Evolutionary conservation across 2,888 invertebrate species (phyloP).

Genomic region (Nemurella pictetii): DNA sequence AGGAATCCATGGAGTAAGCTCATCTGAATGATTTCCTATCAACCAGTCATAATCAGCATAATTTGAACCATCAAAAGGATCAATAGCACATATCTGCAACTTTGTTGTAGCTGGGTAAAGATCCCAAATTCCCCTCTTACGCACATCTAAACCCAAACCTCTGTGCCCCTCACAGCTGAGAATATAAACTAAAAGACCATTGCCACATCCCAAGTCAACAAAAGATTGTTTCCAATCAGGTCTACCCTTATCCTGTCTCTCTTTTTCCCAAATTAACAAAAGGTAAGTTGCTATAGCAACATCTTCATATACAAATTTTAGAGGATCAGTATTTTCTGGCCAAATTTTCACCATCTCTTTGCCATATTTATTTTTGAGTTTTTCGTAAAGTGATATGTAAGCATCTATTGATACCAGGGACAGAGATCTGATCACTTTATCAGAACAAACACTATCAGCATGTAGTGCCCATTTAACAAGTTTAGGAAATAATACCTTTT

Average conservation of each 20-base stretch:
- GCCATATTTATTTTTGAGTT: conserved; percentile 79
- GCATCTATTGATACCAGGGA: conserved; percentile 66
- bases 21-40: conserved; percentile 98
- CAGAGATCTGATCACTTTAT: conserved; percentile 58
- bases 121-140: conserved; percentile 87
- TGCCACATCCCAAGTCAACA: conserved; percentile 96
- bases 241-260: conserved; percentile 52
- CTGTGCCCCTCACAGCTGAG: conserved; percentile 79
- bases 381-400: conserved; percentile 72
- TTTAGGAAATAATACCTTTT: conserved; percentile 60
- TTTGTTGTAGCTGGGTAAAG: conserved; percentile 66
- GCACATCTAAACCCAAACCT: conserved; percentile 83
- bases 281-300: conserved; percentile 91
- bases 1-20: conserved; percentile 98
- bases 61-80: conserved; percentile 66
- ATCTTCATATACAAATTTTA: conserved; percentile 96
- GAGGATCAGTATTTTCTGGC: conserved; percentile 91
- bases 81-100: conserved; percentile 69
- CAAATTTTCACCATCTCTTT: conserved; percentile 76
- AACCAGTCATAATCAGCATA: conserved; percentile 86
- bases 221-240: conserved; percentile 62
- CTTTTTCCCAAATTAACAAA: conserved; percentile 74
- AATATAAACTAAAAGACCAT: conserved; percentile 89
- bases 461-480: conserved; percentile 61
- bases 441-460: background rate